phyloP scores from a whole-genome alignment of 1,140 invertebrate species.

The Lepidotrigona ventralis region DNA sequence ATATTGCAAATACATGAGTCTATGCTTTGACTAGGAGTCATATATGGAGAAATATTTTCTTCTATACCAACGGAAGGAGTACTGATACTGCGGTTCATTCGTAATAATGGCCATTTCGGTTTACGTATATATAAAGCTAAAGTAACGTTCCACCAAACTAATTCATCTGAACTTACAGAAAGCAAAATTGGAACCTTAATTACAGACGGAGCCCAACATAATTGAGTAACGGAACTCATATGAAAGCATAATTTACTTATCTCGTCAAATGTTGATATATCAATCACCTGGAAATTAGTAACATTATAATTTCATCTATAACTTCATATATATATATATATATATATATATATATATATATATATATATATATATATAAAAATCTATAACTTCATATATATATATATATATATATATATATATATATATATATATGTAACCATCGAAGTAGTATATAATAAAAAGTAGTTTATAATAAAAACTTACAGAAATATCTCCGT shows the following conservation, averaged over 20 bases:
- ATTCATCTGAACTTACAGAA: conserved; percentile 70
- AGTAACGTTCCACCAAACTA: conserved; percentile 75
- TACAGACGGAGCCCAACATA: conserved; percentile 70
- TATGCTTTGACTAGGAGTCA: conserved; percentile 29
- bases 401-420: too few relatives aligned
- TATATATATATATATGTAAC: neutral
- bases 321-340: neutral
- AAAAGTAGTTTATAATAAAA: neutral
- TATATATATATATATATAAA: neutral
- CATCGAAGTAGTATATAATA: neutral
- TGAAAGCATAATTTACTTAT: conserved; percentile 65
- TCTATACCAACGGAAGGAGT: conserved; percentile 56
- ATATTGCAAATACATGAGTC: neutral
- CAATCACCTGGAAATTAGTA: conserved; percentile 69
- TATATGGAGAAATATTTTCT: conserved; percentile 2
- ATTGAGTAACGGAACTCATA: conserved; percentile 64
- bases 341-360: neutral
- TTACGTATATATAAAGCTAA: conserved; percentile 52
- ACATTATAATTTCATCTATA: conserved; percentile 8
- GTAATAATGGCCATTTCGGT: conserved; percentile 62
- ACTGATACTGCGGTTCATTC: conserved; percentile 67
- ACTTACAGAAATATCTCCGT: conserved; percentile 74
- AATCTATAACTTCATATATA: neutral
- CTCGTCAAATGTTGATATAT: conserved; percentile 55
- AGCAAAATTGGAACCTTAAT: conserved; percentile 69